Percentiles rank a stretch among this genome's conserved stretches.
Conservation (phyloP, 2,113 vertebrate species). For the Hippocampus mohnikei region DNA sequence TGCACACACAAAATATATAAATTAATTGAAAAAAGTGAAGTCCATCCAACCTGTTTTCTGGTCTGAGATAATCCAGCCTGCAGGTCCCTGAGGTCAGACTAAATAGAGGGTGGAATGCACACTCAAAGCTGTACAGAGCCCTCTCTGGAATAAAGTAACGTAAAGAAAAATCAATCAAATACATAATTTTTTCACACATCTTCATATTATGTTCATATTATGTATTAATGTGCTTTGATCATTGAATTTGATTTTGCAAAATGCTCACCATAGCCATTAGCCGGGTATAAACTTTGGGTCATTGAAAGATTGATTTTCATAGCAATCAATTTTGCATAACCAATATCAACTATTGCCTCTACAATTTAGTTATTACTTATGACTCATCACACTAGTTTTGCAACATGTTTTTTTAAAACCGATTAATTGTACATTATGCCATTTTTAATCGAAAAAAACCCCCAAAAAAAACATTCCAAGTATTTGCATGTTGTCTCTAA, state of each 20-base stretch:
- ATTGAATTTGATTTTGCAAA: neutral
- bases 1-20: neutral
- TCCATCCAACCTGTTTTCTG: conserved; percentile 86
- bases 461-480: too few relatives aligned
- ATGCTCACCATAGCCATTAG: neutral
- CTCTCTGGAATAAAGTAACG: conserved; percentile 72
- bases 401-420: neutral
- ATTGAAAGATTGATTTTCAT: too few relatives aligned
- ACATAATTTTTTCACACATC: neutral
- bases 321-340: neutral
- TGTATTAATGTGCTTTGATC: neutral
- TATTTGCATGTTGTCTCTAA: too few relatives aligned
- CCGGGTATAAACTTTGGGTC: too few relatives aligned
- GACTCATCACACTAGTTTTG: neutral
- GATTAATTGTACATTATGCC: too few relatives aligned
- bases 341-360: neutral
- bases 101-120: conserved; percentile 91
- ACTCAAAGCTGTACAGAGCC: conserved; percentile 91
- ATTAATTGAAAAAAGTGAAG: neutral
- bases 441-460: too few relatives aligned
- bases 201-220: neutral
- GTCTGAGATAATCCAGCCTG: conserved; percentile 86
- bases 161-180: neutral
- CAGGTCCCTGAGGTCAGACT: conserved; percentile 88
- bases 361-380: neutral